These are phyloP conservation scores for Xestia sexstrigata DNA, from an alignment of 2,888 invertebrate species.

Conservation along the genomic window DNA sequence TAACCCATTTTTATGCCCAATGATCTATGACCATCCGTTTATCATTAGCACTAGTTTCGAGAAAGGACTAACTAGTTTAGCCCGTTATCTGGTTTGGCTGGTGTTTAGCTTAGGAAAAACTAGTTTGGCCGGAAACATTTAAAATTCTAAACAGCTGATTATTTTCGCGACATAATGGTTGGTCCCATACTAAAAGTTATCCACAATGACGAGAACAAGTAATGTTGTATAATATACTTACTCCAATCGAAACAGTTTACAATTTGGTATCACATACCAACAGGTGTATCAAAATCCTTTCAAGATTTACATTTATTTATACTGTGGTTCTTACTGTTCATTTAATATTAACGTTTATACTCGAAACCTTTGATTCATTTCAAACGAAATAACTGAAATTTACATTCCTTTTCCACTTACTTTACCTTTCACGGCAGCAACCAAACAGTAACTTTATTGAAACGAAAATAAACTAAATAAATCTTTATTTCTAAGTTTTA, in stretches of 20 bases:
- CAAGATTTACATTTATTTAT: slow-evolving; percentile 1
- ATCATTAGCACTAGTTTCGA: too few relatives aligned
- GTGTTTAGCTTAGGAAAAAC: too few relatives aligned
- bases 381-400: background rate
- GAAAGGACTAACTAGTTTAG: background rate
- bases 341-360: background rate
- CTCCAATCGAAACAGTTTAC: background rate
- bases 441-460: background rate
- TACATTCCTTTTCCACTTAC: background rate
- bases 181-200: too few relatives aligned
- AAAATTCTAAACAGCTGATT: too few relatives aligned
- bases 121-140: background rate
- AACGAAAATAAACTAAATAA: background rate
- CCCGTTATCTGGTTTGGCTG: too few relatives aligned
- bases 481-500: too few relatives aligned
- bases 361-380: background rate
- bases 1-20: background rate
- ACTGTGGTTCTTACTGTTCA: background rate
- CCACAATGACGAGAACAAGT: background rate
- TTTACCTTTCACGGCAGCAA: background rate
- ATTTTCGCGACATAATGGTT: too few relatives aligned
- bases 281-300: background rate
- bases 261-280: background rate
- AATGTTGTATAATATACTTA: background rate
- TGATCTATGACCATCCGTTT: too few relatives aligned